Base-by-base conservation (phyloP, 1,140 invertebrate species). In the Zaprionus africanus region DNA sequence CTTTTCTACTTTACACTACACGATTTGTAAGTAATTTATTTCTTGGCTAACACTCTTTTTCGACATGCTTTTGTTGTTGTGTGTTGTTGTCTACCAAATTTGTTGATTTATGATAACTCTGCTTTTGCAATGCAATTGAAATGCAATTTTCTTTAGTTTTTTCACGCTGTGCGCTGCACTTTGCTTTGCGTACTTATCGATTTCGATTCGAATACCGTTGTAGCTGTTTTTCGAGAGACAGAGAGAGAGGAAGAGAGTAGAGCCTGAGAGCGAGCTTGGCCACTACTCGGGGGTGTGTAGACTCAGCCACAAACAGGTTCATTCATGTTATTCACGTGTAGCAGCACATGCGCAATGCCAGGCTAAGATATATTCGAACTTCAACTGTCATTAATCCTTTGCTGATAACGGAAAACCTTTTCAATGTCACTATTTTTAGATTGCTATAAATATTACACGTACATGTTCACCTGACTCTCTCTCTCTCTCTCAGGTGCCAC, bases 21-120 rank as follows among this genome's bases (percentile, higher is more conserved):
- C 31, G 9, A 34, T 36, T 72, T 58, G 64, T 7, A 61, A 64
- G 53, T 58, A 70, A 66, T 76, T 69, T 26, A 58, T 22, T 19
- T 58, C n/a, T 11, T 11, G 41, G 77, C 90, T 92, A 92, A 92
- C 90, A 90, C 83, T 92, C 73, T 91, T 90, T 60, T 92, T 91
- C 31, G 86, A 82, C 83, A 90, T 90, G 57, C 54, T 63, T 60
- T 61, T 38, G 54, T 63, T 41, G 65, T 34, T 64, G 19, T 68
- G 49, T 71, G 65, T 28, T 43, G 38, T 36, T 49, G 17, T 57
- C 36, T 61, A 58, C 22, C 31, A 46, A 64, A 60, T 46, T 46
- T 58, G 34, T 36, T 60, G 13, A 41, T 63, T 46, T 36, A 43
- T 28, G 13, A 36, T 17, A 57, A 38, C 58, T 69, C 2, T 49